phyloP scores from a whole-genome alignment of 2,888 invertebrate species.

The Antheraea yamamai region DNA sequence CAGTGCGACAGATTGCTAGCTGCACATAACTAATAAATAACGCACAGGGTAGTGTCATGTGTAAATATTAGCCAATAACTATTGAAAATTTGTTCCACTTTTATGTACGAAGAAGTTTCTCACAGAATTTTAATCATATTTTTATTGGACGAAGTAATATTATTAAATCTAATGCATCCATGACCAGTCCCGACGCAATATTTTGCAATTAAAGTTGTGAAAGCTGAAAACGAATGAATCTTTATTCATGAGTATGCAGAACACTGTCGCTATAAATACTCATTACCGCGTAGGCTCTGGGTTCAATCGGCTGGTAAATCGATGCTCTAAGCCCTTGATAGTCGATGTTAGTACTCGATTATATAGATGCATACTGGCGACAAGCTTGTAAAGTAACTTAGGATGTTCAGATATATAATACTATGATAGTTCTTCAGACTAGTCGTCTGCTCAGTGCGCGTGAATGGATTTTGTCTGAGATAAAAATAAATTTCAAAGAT shows the following conservation, averaged over 20 bases:
- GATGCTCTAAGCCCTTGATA: slow-evolving; percentile 39
- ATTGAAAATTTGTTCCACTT: too few species aligned
- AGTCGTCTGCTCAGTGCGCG: neutral
- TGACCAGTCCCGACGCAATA: neutral
- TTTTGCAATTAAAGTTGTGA: neutral
- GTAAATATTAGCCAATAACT: too few species aligned
- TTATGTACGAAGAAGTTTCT: too few species aligned
- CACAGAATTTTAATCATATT: too few species aligned
- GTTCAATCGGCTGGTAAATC: slow-evolving; percentile 46
- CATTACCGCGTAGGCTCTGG: slow-evolving; percentile 37
- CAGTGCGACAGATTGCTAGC: too few species aligned
- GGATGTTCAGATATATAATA: neutral
- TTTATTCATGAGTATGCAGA: neutral
- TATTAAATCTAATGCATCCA: too few species aligned
- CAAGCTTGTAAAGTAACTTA: slow-evolving; percentile 13
- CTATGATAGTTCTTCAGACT: neutral
- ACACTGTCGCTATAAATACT: slow-evolving; percentile 32
- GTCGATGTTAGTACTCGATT: slow-evolving; percentile 32
- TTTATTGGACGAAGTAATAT: too few species aligned
- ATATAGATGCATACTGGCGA: slow-evolving; percentile 32
- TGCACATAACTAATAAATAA: too few species aligned
- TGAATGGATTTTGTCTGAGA: neutral
- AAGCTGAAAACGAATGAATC: neutral
- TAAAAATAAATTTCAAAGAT: neutral
- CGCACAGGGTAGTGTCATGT: too few species aligned